Conservation (phyloP, 1,140 invertebrate species). For the Drosophila chauvacae region DNA sequence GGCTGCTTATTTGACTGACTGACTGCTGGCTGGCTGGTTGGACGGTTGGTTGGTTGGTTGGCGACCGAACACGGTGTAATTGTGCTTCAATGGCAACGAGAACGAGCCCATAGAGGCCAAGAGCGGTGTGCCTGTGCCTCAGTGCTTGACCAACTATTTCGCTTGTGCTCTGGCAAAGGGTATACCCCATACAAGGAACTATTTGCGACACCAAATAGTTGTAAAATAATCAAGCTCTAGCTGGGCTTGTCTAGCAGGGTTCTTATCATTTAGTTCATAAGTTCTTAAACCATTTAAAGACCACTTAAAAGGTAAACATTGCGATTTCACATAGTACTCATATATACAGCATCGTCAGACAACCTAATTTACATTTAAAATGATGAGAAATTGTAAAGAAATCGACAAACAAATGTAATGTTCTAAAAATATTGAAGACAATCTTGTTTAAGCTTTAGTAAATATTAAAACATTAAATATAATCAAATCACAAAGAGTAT, state of each 20-base stretch:
- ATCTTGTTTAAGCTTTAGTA: neutral
- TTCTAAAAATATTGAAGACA: neutral
- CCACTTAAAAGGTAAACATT: neutral
- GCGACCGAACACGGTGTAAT: conserved; percentile 60
- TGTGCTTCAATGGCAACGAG: conserved; percentile 60
- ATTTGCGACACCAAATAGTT: neutral
- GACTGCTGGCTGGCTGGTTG: conserved; percentile 9
- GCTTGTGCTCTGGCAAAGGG: conserved; percentile 4
- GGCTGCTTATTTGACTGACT: conserved; percentile 26
- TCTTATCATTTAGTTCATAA: neutral
- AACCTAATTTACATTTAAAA: neutral
- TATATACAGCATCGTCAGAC: neutral
- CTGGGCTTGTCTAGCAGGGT: neutral
- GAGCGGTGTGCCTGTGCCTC: conserved; percentile 21
- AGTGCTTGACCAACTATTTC: conserved; percentile 21
- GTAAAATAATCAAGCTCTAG: neutral
- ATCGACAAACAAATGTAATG: neutral
- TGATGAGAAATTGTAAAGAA: neutral
- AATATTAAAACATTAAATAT: too few species aligned
- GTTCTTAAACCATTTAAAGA: neutral
- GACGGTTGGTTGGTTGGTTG: conserved; percentile 19
- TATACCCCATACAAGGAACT: neutral
- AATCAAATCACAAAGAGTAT: too few species aligned
- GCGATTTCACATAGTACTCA: neutral
- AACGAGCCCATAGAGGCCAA: conserved; percentile 42